Percentiles rank a stretch among this genome's conserved stretches.
Evolutionary conservation across 2,888 invertebrate genomes (phyloP).

Genomic region (Drosophila phalerata): DNA sequence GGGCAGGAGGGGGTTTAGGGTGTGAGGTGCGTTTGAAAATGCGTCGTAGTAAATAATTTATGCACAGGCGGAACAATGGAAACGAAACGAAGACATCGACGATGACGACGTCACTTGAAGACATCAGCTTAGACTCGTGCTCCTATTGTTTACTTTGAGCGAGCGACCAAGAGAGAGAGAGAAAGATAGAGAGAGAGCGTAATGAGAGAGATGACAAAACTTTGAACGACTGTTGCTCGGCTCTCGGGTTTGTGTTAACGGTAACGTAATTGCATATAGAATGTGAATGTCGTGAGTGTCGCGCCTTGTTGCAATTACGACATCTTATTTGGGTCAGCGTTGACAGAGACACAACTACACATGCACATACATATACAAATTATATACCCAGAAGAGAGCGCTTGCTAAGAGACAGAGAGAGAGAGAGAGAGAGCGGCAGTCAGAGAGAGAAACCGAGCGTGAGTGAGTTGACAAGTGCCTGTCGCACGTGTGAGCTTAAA

Average conservation of each 20-base stretch:
- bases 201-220: conserved; percentile 22
- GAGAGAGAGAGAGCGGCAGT: conserved; percentile 18
- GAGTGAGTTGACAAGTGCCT: conserved; percentile 58
- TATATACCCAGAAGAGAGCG: conserved; percentile 1
- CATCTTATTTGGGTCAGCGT: conserved; percentile 79
- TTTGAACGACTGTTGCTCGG: conserved; percentile 48
- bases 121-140: conserved; percentile 42
- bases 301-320: conserved; percentile 78
- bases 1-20: not conserved
- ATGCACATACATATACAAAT: not conserved
- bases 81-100: conserved; percentile 45
- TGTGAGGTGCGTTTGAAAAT: conserved; percentile 51
- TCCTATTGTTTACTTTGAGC: conserved; percentile 56
- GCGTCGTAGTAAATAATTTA: conserved; percentile 75
- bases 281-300: conserved; percentile 59
- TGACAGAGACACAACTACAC: conserved; percentile 29
- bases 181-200: conserved; percentile 9
- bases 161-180: conserved; percentile 9
- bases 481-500: conserved; percentile 76
- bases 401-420: conserved; percentile 9
- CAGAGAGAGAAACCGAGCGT: conserved; percentile 1
- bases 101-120: conserved; percentile 43
- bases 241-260: conserved; percentile 34
- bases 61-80: conserved; percentile 48
- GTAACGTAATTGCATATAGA: conserved; percentile 66